These are phyloP conservation scores for Palythoa grandis DNA, from an alignment of 92 coral and sea anemone species.

Conservation along the genomic window DNA sequence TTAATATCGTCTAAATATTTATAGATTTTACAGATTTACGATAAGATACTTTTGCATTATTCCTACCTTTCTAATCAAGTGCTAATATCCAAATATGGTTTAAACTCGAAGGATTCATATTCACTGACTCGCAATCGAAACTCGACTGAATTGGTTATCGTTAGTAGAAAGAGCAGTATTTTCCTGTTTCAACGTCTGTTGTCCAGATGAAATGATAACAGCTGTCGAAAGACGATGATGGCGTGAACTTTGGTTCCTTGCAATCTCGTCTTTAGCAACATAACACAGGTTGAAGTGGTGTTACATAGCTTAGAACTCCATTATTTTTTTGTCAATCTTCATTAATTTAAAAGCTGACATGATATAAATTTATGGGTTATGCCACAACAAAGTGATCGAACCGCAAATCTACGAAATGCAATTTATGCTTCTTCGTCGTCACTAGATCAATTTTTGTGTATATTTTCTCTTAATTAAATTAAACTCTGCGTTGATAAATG, in stretches of 20 bases:
- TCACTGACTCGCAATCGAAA: not conserved
- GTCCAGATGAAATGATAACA: conserved; percentile 2
- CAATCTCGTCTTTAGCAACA: not conserved
- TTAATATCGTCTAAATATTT: too few species aligned
- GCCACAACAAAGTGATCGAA: not conserved
- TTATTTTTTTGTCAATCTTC: not conserved
- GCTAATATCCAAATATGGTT: too few species aligned
- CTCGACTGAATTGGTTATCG: not conserved
- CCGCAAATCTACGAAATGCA: not conserved
- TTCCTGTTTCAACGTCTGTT: not conserved
- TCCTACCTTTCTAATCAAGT: too few species aligned
- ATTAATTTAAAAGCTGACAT: not conserved
- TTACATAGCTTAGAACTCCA: not conserved
- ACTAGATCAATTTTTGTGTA: not conserved
- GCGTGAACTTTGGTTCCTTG: not conserved
- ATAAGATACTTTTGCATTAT: too few species aligned
- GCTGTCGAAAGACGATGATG: conserved; percentile 30
- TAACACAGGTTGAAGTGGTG: not conserved
- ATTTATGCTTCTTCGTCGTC: not conserved
- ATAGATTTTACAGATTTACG: too few species aligned
- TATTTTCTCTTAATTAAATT: not conserved
- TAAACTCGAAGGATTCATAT: not conserved
- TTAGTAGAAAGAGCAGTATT: not conserved
- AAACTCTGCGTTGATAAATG: not conserved
- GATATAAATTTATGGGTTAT: not conserved